Conservation (phyloP, 2,797 vertebrate species). For the Ambastaia sidthimunki region DNA sequence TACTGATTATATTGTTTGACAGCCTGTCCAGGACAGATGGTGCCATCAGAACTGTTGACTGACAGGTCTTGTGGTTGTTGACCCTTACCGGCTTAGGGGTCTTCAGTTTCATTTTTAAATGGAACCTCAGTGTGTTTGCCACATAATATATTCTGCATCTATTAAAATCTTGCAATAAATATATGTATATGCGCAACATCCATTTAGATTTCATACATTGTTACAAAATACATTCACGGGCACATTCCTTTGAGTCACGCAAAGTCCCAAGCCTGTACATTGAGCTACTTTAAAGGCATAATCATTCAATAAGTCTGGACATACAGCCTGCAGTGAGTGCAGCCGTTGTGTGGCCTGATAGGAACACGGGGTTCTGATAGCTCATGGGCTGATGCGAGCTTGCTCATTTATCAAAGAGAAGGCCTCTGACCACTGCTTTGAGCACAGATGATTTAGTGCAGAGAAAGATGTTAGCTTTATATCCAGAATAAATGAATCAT, state of each 20-base stretch:
- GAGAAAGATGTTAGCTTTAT: neutral
- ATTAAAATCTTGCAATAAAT: no score
- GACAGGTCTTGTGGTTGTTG: slow-evolving; percentile 38
- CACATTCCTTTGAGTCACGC: neutral
- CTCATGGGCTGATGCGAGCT: neutral
- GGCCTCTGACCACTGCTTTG: slow-evolving; percentile 1
- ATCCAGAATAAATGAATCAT: neutral
- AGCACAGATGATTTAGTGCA: neutral
- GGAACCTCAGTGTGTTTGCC: neutral
- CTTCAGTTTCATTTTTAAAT: neutral
- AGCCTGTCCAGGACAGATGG: slow-evolving; percentile 30
- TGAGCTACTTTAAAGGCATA: neutral
- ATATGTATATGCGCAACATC: no score
- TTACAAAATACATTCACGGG: neutral
- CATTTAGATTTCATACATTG: no score
- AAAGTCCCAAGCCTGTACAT: neutral
- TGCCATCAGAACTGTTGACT: slow-evolving; percentile 32
- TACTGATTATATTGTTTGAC: slow-evolving; percentile 37
- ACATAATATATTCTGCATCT: no score
- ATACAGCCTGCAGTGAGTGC: neutral
- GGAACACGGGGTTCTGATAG: slow-evolving; percentile 7
- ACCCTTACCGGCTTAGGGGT: neutral
- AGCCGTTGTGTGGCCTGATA: slow-evolving; percentile 15
- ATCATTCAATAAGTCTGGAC: slow-evolving; percentile 20
- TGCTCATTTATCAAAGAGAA: slow-evolving; percentile 25